Percentiles rank a stretch among this genome's conserved stretches.
phyloP scores from a whole-genome alignment of 2,797 vertebrate genomes.

The Sebastes reedi region DNA sequence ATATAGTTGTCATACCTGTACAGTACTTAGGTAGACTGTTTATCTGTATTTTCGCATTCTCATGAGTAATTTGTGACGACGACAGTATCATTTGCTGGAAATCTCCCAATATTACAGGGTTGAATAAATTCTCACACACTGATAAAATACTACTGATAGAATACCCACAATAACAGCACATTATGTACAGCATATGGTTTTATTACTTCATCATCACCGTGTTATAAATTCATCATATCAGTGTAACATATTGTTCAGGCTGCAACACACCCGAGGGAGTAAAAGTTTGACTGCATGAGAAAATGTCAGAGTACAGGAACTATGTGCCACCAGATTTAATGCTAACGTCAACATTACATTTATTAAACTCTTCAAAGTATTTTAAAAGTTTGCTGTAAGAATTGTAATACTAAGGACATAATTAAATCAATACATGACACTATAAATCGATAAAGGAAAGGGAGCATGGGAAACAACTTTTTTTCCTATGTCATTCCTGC shows the following conservation, averaged over 20 bases:
- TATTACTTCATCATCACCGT: background rate
- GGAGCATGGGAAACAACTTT: background rate
- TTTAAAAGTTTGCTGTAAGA: background rate
- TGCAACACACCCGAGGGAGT: background rate
- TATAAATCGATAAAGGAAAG: background rate
- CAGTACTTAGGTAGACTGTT: too few species aligned
- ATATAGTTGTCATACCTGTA: too few species aligned
- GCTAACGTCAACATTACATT: background rate
- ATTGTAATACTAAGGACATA: background rate
- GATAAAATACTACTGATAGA: background rate
- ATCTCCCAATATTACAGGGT: background rate
- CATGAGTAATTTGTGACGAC: too few species aligned
- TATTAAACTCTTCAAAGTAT: background rate
- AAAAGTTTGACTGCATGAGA: background rate
- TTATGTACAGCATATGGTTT: background rate
- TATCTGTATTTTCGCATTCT: too few species aligned
- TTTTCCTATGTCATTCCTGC: background rate
- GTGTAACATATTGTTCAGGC: background rate
- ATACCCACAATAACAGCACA: background rate
- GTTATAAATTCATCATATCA: background rate
- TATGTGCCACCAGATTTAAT: background rate
- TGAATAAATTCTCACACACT: background rate
- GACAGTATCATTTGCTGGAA: background rate
- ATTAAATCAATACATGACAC: background rate
- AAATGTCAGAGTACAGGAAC: background rate